phyloP scores from a whole-genome alignment of 2,888 invertebrate genomes.

The Heteromyza rotundicornis region DNA sequence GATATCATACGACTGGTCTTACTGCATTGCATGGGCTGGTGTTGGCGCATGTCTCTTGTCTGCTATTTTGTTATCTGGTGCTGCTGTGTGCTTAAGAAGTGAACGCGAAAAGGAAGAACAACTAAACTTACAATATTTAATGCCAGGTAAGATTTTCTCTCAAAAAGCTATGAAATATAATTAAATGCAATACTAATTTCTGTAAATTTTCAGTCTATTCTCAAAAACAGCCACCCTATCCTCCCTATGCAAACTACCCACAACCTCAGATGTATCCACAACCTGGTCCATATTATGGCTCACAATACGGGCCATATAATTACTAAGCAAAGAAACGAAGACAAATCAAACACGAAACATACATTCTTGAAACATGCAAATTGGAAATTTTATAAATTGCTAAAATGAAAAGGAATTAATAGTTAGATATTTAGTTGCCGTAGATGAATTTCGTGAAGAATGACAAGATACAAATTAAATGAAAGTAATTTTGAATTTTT shows the following conservation, averaged over 20 bases:
- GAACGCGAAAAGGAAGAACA: slow-evolving; percentile 94
- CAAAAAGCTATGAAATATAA: too few relatives aligned
- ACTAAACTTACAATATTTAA: slow-evolving; percentile 96
- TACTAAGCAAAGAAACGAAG: not conserved
- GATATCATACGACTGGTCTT: slow-evolving; percentile 94
- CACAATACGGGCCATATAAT: slow-evolving; percentile 80
- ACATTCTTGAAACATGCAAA: too few relatives aligned
- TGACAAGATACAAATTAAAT: too few relatives aligned
- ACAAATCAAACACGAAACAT: too few relatives aligned
- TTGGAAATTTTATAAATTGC: too few relatives aligned
- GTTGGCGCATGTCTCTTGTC: slow-evolving; percentile 90
- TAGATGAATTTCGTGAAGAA: too few relatives aligned
- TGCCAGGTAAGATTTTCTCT: slow-evolving; percentile 89
- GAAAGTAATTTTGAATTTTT: too few relatives aligned
- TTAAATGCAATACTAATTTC: slow-evolving; percentile 10
- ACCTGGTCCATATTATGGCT: slow-evolving; percentile 89
- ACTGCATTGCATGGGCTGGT: slow-evolving; percentile 96
- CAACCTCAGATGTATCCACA: slow-evolving; percentile 81
- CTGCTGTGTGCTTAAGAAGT: slow-evolving; percentile 92
- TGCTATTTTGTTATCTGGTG: slow-evolving; percentile 90
- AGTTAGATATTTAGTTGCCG: too few relatives aligned
- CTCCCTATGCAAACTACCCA: slow-evolving; percentile 86
- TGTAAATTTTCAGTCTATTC: slow-evolving; percentile 77
- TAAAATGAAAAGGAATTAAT: too few relatives aligned
- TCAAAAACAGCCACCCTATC: slow-evolving; percentile 85